A percentile compares a stretch with the other conserved stretches of the same genome.
These are phyloP conservation scores for Temnothorax rugatulus DNA, from an alignment of 2,888 invertebrate species.

Conservation along the genomic window DNA sequence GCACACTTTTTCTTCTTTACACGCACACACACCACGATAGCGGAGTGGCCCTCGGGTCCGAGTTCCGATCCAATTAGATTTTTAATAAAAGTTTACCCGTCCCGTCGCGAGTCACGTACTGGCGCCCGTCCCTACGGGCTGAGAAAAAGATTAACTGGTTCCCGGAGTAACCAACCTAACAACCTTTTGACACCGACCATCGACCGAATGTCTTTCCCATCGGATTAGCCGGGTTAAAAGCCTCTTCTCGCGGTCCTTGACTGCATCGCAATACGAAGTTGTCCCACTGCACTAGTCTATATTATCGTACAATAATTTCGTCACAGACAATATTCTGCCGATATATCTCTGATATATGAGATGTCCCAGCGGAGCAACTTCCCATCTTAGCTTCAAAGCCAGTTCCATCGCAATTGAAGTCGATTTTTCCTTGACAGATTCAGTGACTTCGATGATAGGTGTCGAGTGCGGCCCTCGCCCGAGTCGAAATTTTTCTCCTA, in stretches of 20 bases:
- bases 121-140: constrained; percentile 73
- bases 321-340: constrained; percentile 10
- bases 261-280: constrained; percentile 7
- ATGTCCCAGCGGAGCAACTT: background rate
- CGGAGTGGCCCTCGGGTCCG: constrained; percentile 75
- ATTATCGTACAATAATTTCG: constrained; percentile 47
- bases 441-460: background rate
- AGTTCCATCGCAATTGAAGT: background rate
- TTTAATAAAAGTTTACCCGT: constrained; percentile 83
- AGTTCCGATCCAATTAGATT: constrained; percentile 82
- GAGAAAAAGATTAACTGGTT: constrained; percentile 78
- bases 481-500: too few species aligned
- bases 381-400: background rate
- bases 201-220: constrained; percentile 60
- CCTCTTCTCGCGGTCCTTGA: background rate
- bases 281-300: constrained; percentile 23
- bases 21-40: constrained; percentile 50
- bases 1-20: constrained; percentile 8
- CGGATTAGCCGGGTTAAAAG: constrained; percentile 59
- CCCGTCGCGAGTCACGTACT: constrained; percentile 77
- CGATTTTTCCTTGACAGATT: background rate
- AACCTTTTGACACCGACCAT: constrained; percentile 70
- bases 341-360: background rate
- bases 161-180: constrained; percentile 72
- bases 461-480: background rate